Evolutionary conservation across 2,113 vertebrate species (phyloP).

Genomic region (Nesoenas mayeri): DNA sequence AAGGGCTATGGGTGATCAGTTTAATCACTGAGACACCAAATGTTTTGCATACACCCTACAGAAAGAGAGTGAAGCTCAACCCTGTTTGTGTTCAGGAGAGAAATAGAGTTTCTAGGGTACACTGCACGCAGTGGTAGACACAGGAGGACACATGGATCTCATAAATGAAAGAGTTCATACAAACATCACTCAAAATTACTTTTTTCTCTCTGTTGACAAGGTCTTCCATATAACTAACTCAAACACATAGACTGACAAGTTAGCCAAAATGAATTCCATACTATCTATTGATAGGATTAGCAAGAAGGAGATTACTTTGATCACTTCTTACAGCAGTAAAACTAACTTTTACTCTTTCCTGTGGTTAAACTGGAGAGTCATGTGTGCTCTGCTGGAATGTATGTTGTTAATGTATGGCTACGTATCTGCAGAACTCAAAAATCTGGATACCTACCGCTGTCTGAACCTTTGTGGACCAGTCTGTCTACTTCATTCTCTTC

Average conservation of each 20-base stretch:
- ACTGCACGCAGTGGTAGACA: not conserved
- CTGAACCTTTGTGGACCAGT: not conserved
- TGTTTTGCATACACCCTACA: not conserved
- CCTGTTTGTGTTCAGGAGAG: not conserved
- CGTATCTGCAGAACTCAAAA: accelerated
- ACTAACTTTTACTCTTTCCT: not conserved
- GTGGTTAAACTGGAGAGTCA: not conserved
- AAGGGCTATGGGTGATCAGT: not conserved
- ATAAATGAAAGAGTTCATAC: not conserved
- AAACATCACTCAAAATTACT: not conserved
- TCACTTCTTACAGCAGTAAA: not conserved
- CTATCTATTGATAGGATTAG: not conserved
- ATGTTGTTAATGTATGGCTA: not conserved
- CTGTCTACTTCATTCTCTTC: not conserved
- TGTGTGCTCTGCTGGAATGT: accelerated
- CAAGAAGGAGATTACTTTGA: not conserved
- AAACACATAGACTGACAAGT: not conserved
- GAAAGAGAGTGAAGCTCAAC: not conserved
- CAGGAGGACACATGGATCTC: not conserved
- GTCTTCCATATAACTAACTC: not conserved
- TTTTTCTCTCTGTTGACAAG: not conserved
- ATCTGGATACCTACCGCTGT: not conserved
- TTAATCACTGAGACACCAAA: not conserved
- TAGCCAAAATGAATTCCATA: not conserved
- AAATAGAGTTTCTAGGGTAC: not conserved